Conservation (phyloP, 2,797 vertebrate genomes). For the Hylomyscus alleni region DNA sequence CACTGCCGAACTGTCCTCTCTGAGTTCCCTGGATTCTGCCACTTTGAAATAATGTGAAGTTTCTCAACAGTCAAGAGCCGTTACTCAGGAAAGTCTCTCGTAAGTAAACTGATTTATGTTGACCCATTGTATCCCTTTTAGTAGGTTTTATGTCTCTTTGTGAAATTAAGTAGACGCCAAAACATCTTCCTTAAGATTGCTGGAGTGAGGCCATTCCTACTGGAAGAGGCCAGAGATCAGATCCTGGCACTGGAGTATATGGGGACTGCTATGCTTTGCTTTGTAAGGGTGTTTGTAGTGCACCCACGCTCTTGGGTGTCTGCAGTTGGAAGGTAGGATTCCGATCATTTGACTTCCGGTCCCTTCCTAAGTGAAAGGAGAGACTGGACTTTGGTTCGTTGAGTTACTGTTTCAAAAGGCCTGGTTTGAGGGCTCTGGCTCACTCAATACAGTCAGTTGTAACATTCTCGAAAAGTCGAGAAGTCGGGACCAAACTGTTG, state of each 20-base stretch:
- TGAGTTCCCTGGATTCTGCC: conserved; percentile 69
- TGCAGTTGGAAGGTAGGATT: conserved; percentile 56
- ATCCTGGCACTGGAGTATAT: neutral
- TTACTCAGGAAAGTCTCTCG: neutral
- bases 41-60: conserved; percentile 31
- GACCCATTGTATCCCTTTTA: conserved; percentile 27
- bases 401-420: conserved; percentile 67
- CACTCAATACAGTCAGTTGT: conserved; percentile 64
- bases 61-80: conserved; percentile 51
- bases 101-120: conserved; percentile 39
- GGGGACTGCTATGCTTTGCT: neutral
- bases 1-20: conserved; percentile 68
- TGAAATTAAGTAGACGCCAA: conserved; percentile 52
- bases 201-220: neutral
- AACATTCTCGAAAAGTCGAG: neutral
- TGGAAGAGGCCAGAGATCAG: neutral
- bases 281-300: conserved; percentile 60
- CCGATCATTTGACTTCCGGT: neutral
- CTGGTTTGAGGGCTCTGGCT: conserved; percentile 18
- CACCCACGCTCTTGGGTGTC: conserved; percentile 45
- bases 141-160: conserved; percentile 36
- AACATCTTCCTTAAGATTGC: conserved; percentile 12
- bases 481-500: neutral
- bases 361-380: conserved; percentile 56
- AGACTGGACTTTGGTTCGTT: conserved; percentile 72